phyloP scores from a whole-genome alignment of 1,140 invertebrate species.

The Sesamia nonagrioides region DNA sequence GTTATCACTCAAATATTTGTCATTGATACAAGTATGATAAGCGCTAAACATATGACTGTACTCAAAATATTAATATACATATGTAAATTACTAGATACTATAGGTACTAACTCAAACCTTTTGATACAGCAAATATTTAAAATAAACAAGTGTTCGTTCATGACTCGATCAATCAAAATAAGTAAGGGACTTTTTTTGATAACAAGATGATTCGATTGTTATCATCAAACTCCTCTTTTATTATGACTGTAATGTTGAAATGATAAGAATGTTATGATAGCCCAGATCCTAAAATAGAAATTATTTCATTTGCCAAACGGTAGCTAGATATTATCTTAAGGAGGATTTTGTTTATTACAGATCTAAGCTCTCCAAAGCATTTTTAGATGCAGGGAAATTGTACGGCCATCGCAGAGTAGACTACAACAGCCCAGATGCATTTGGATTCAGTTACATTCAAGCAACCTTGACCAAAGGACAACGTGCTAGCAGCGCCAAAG shows the following conservation, averaged over 20 bases:
- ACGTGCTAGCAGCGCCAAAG: conserved; percentile 87
- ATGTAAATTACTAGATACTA: too few relatives aligned
- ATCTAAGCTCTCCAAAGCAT: conserved; percentile 88
- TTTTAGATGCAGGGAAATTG: conserved; percentile 89
- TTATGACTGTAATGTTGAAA: neutral
- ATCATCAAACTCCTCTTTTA: neutral
- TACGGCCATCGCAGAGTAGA: conserved; percentile 89
- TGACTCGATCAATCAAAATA: neutral
- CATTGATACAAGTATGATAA: neutral
- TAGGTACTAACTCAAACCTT: neutral
- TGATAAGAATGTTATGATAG: neutral
- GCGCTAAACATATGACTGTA: neutral
- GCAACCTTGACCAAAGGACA: conserved; percentile 88
- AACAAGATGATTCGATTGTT: neutral
- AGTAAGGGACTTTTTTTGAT: too few relatives aligned
- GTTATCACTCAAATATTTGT: neutral
- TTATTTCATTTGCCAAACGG: neutral
- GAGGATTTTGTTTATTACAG: conserved; percentile 60
- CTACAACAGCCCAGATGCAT: conserved; percentile 90
- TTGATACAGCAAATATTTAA: neutral
- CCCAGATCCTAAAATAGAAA: neutral
- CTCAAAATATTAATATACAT: neutral
- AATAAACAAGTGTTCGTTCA: neutral
- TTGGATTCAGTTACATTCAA: conserved; percentile 90
- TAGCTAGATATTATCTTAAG: neutral